These are phyloP conservation scores for Gobiocypris rarus DNA, from an alignment of 2,113 vertebrate genomes.

Conservation along the genomic window DNA sequence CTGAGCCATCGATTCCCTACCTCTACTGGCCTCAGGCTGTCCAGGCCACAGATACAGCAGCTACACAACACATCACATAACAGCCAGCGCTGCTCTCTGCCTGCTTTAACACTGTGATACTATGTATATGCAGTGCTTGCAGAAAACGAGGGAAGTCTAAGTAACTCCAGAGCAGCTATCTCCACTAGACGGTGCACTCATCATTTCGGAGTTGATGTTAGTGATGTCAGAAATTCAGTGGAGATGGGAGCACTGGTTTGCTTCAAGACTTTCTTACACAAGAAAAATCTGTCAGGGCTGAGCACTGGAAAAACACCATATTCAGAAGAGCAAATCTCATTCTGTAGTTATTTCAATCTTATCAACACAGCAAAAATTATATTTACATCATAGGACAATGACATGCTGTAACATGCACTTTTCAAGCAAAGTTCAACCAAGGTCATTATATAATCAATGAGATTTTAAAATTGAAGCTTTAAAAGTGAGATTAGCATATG, in stretches of 20 bases:
- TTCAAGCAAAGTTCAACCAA: background rate
- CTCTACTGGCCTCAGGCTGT: slow-evolving; percentile 52
- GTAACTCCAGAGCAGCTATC: background rate
- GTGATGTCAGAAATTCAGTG: slow-evolving; percentile 1
- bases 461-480: background rate
- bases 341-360: background rate
- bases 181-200: slow-evolving; percentile 24
- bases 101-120: slow-evolving; percentile 2
- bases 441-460: background rate
- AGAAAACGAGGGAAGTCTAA: background rate
- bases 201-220: slow-evolving; percentile 15
- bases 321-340: background rate
- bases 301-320: background rate
- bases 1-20: slow-evolving; percentile 55
- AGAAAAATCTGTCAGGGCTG: background rate
- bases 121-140: background rate
- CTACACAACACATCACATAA: slow-evolving; percentile 32
- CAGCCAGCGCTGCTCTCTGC: background rate
- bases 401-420: background rate
- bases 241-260: slow-evolving; percentile 6
- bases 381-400: background rate
- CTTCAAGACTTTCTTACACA: background rate
- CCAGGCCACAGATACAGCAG: slow-evolving; percentile 21
- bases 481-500: background rate
- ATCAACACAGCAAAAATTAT: background rate